These are phyloP conservation scores for Myripristis jacobus DNA, from an alignment of 2,797 vertebrate species.

Conservation along the genomic window DNA sequence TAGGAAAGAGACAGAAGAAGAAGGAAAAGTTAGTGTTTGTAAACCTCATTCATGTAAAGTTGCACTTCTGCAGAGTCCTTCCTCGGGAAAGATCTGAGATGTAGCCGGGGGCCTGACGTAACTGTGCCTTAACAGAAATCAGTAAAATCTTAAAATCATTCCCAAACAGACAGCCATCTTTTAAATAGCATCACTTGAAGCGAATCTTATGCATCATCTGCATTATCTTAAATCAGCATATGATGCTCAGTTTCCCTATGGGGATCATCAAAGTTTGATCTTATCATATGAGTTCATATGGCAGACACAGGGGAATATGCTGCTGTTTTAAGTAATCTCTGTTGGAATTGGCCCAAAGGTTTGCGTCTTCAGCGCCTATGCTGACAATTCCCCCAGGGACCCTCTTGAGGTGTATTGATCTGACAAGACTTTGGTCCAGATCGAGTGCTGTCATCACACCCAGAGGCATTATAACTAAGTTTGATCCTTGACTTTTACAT, in stretches of 20 bases:
- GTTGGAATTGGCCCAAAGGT: not conserved
- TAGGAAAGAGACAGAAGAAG: not conserved
- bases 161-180: not conserved
- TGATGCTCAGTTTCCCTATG: not conserved
- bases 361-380: conserved; percentile 1
- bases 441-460: conserved; percentile 14
- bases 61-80: not conserved
- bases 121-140: not conserved
- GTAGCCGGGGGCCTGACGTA: not conserved
- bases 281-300: conserved; percentile 5
- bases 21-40: conserved; percentile 3
- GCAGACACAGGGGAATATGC: conserved; percentile 3
- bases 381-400: conserved; percentile 13
- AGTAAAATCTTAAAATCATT: conserved; percentile 1
- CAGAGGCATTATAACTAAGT: conserved; percentile 7
- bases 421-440: conserved; percentile 24
- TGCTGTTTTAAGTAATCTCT: conserved; percentile 10
- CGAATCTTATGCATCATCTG: not conserved
- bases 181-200: conserved; percentile 7
- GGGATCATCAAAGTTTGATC: conserved; percentile 13
- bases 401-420: conserved; percentile 31
- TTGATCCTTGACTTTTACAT: conserved; percentile 24
- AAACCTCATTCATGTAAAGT: not conserved
- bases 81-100: conserved; percentile 2
- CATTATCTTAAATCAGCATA: conserved; percentile 7